These are phyloP conservation scores for Penaeus vannamei DNA, from an alignment of 1,140 invertebrate genomes.

Conservation along the genomic window DNA sequence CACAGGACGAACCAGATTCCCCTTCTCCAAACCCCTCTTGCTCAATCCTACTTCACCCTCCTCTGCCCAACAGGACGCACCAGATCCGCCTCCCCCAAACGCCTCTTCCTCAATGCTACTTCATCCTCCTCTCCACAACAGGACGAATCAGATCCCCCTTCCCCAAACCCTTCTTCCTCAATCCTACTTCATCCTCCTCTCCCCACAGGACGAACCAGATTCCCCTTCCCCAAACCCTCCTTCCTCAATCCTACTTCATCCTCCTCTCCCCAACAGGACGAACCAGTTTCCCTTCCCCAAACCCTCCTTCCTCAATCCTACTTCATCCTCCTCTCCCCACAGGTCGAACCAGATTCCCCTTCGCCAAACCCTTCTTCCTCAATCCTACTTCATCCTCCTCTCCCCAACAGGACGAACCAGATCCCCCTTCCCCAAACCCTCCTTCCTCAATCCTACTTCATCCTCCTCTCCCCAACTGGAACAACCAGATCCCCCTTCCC, in stretches of 20 bases:
- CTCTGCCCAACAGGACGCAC: neutral
- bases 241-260: neutral
- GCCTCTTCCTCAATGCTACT: neutral
- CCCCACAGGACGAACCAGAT: neutral
- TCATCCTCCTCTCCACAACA: neutral
- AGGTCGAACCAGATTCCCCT: no score
- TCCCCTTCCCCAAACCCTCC: no score
- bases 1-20: no score
- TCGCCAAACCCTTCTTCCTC: no score
- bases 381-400: neutral
- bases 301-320: neutral
- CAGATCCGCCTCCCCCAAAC: no score
- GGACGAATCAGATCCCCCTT: no score
- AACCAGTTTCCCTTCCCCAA: no score
- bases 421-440: neutral
- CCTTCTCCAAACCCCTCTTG: neutral
- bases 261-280: no score
- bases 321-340: neutral
- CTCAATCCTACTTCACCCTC: neutral
- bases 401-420: no score
- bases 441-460: neutral
- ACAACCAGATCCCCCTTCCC: neutral
- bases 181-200: neutral
- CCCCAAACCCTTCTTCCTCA: neutral
- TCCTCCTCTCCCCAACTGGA: neutral